Base-by-base conservation (phyloP, 1,140 invertebrate genomes). In the Neoseiulus cucumeris region DNA sequence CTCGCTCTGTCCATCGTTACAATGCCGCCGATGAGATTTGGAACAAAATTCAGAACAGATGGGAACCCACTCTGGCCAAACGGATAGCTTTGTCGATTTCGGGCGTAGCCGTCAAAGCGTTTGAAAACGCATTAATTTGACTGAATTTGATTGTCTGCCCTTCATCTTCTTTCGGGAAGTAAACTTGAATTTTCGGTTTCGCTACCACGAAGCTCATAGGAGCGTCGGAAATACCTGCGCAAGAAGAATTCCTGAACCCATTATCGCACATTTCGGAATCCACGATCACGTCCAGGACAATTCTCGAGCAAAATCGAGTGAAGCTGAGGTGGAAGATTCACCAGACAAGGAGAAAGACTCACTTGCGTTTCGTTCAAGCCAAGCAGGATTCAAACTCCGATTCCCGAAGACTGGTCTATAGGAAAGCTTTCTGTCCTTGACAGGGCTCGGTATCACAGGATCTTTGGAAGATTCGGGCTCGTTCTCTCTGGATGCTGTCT, bases 311-410 rank as follows among this genome's bases (percentile, higher is more conserved):
- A n/a, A 12, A 44, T n/a, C 12, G 42, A 44, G 42, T 44, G 42
- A 44, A 44, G 42, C 12, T 12, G 42, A n/a, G 12, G n/a, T 12
- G 12, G 42, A 44, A n/a, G n/a, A n/a, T n/a, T n/a, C 12, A 44
- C 42, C 25, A 47, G 18, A 47, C 14, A 47, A 4, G 18, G 5
- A 47, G 28, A 17, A 47, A 20, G 28, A 22, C 25, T 47, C 14
- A 47, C 51, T 25, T 59, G 51, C 51, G 51, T 59, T 59, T 20
- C 51, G 25, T 25, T 59, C 51, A 17, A 59, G 22, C 51, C 51
- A 59, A 59, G 25, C 51, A 1, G 51, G 25, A 20, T 59, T 59
- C 14, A 59, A 33, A 9, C 9, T 25, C 22, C 51, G 14, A 33
- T 59, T 59, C 14, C 25, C 14, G 33, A 59, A 59, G 4, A 59